Evolutionary conservation across 1,140 invertebrate genomes (phyloP), one percentile per base, ranked within the genome.

Genomic region (Macrobrachium rosenbergii): DNA sequence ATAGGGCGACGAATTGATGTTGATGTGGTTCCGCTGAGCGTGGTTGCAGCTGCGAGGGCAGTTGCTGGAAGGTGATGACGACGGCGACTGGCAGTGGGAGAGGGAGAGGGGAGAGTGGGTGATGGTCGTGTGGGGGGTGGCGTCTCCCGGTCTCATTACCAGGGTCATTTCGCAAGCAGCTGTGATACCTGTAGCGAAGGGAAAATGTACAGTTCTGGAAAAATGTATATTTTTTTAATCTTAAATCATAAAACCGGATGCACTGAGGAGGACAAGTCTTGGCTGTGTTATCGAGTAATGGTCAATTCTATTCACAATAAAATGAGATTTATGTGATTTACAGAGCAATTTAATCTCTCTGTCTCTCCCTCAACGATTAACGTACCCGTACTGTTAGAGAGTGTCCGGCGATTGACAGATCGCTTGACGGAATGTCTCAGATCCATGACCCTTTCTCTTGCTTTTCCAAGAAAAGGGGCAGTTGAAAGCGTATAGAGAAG

Each of bases 401-500:
- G 69, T 2, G 75, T 23, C 6, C 88, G 79, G 14, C 59, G 76
- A 14, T 76, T 69, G 16, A 84, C 8, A 12, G 88, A 86, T 43
- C 87, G 64, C 67, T 78, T 88, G 60, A 90, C 84, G 64, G 89
- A 89, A 17, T 60, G 69, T 1, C 84, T 78, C 14, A 90, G 69
- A 17, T 85, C 58, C 2, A 87, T 63, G 0, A 89, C 75, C 2
- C 89, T 75, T 60, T 90, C 89, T 64, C 88, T 82, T 1, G 87
- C 87, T 73, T 82, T 89, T 37, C 81, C 83, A 21, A 90, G 69
- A 73, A 90, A 90, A 3, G 90, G 90, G 0, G 86, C 83, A 69
- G 91, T 91, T 8, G 93, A 93, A 10, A 93, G 89, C 5, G 93
- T 93, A 88, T 93, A 93, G 1, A 93, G 90, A 0, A 93, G 89